Percentiles rank a stretch among this genome's conserved stretches.
Evolutionary conservation across 1,140 invertebrate genomes (phyloP).

Genomic region (Calliopsis andreniformis): DNA sequence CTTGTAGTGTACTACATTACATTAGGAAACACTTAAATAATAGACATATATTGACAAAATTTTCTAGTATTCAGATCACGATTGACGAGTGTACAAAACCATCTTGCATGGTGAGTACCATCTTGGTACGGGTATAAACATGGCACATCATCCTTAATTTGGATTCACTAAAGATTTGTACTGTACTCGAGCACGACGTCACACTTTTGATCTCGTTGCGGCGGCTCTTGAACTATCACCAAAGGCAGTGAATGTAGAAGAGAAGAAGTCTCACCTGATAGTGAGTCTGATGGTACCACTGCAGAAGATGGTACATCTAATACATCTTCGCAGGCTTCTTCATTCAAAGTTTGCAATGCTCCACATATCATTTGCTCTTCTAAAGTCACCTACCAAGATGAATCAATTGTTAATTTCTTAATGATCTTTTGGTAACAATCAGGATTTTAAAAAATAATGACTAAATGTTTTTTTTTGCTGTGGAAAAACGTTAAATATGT

Average conservation of each 20-base stretch:
- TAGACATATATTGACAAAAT: conserved; percentile 17
- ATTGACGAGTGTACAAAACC: background rate
- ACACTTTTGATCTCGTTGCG: conserved; percentile 76
- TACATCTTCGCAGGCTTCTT: conserved; percentile 95
- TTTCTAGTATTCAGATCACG: background rate
- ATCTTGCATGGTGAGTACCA: conserved; percentile 35
- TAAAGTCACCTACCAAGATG: conserved; percentile 88
- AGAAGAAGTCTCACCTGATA: conserved; percentile 78
- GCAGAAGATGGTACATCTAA: conserved; percentile 82
- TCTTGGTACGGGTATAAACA: conserved; percentile 13
- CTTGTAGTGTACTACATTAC: conserved; percentile 20
- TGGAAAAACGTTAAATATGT: background rate
- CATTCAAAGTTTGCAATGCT: conserved; percentile 93
- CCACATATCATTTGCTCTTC: conserved; percentile 97
- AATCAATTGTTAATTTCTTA: background rate
- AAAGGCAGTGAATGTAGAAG: conserved; percentile 79
- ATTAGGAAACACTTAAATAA: conserved; percentile 13
- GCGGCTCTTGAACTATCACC: conserved; percentile 79
- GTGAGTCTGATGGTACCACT: conserved; percentile 74
- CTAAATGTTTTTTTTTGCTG: background rate
- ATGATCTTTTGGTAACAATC: background rate
- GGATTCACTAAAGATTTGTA: conserved; percentile 67
- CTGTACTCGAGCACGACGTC: conserved; percentile 73
- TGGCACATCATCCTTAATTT: conserved; percentile 11
- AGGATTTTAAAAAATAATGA: background rate